Evolutionary conservation across 1,140 invertebrate species (phyloP), one percentile per base, ranked within the genome.

Genomic region (Conus betulinus): DNA sequence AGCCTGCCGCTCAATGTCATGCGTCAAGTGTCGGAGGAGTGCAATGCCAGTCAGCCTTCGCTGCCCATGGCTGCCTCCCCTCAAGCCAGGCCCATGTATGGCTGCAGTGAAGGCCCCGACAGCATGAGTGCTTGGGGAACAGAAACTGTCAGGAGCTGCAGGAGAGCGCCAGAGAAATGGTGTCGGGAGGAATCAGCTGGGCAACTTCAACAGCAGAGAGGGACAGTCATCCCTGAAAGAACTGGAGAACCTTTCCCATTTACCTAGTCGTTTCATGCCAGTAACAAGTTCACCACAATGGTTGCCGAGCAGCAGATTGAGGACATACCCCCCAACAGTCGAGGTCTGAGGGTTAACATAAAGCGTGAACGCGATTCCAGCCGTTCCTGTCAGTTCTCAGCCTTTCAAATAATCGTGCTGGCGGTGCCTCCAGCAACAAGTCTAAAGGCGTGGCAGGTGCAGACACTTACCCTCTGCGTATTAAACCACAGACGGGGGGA

Each of bases 231-330:
- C 84, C 2, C 74, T 92, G 67, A 89, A 89, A 39, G 88, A 92
- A 76, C 88, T 92, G 11, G 79, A 89, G 67, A 88, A 89, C n/a
- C 82, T 92, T 85, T 85, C 91, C 5, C 71, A 89, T 6, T 84
- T 90, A 71, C 89, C 91, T n/a, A 53, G 89, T 63, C 55, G 71
- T 0, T 92, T 87, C 85, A 91, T 88, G 90, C 91, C 91, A 27
- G 88, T 53, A 55, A 86, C n/a, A 74, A 89, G 25, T 92, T 91
- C 60, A 89, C 84, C 39, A 90, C 76, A 8, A 89, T 92, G 60
- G 90, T 92, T 15, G 87, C 89, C n/a, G 90, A 91, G 23, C 91
- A 92, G 84, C 89, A 92, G 74, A 85, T 90, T 13, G 90, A 88
- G 52, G 88, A 91, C 25, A 11, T 79, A 7, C 67, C 20, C 51